Base-by-base conservation (phyloP, 2,113 vertebrate genomes). In the Oryzias curvinotus region DNA sequence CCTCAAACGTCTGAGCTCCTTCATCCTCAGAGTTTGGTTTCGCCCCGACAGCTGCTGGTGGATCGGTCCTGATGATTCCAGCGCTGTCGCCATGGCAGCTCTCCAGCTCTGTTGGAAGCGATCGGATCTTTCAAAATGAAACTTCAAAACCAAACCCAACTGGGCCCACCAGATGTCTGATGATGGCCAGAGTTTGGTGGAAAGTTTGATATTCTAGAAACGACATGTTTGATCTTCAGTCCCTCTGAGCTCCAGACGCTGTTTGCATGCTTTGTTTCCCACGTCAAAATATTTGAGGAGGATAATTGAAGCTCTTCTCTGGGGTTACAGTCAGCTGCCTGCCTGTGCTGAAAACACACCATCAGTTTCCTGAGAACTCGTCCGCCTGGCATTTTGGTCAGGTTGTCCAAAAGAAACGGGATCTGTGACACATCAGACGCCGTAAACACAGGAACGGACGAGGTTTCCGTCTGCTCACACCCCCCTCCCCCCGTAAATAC, bases 221-320 rank as follows among this genome's bases (percentile, higher is more conserved):
- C 57, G 18, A 21, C 46, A 50, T 36, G 2, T 36, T 36, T 7
- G 30, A 36, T 28, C 26, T 28, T 28, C 6, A 7, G 26, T 26
- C 65, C 63, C 41, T 73, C 21, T 51, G 56, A 81, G 59, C 60
- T 41, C 49, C 51, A 73, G 28, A 68, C 26, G 58, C 58, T 71
- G 57, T 68, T 71, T 74, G 42, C 28, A 21, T 56, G 26, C 51
- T 55, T 61, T 51, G 49, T 52, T 26, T 65, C 47, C 42, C 30
- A 36, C 7, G 30, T 62, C 62, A 53, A 71, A 73, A 77, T 71
- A 36, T 36, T 36, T 36, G 30, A 36, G 30, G 30, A 36, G 30
- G 30, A 36, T 7, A 36, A 36, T 8, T 36, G 30, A 36, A 36
- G 30, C 30, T 36, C 30, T 36, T 7, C 7, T 63, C 60, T 71